These are phyloP conservation scores for Conus betulinus DNA, from an alignment of 1,140 invertebrate species.

Conservation along the genomic window DNA sequence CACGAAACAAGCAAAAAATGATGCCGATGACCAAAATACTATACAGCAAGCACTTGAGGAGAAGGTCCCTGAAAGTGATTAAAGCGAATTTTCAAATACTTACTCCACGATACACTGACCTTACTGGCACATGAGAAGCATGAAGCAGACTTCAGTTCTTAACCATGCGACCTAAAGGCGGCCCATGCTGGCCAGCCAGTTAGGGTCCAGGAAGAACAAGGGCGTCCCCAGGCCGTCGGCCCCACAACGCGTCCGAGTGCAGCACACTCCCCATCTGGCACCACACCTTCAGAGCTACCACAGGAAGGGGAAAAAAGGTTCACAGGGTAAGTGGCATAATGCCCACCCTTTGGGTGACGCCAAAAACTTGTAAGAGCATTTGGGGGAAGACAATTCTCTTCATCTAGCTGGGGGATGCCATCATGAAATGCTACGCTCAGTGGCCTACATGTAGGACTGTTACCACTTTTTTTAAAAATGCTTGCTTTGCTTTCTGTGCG, in stretches of 20 bases:
- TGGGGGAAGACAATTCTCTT: background rate
- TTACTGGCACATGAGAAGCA: too few relatives aligned
- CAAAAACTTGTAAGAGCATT: background rate
- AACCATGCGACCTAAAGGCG: constrained; percentile 39
- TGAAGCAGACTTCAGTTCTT: constrained; percentile 12
- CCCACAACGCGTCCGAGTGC: constrained; percentile 64
- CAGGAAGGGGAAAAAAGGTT: constrained; percentile 25
- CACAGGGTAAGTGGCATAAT: background rate
- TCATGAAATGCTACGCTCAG: too few relatives aligned
- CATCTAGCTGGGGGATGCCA: too few relatives aligned
- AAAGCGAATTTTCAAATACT: too few relatives aligned
- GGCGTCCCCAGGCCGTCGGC: constrained; percentile 54
- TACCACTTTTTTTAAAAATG: too few relatives aligned
- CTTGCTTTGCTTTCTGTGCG: too few relatives aligned
- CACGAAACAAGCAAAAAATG: too few relatives aligned
- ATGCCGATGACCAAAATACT: too few relatives aligned
- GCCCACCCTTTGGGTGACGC: background rate
- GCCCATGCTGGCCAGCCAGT: constrained; percentile 56
- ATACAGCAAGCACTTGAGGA: too few relatives aligned
- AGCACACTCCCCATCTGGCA: constrained; percentile 61
- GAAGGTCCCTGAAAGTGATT: too few relatives aligned
- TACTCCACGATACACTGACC: too few relatives aligned
- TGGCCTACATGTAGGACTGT: too few relatives aligned
- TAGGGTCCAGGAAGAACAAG: constrained; percentile 71
- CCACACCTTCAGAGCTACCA: constrained; percentile 65